phyloP scores from a whole-genome alignment of 2,888 invertebrate species.

The Brenthis daphne region DNA sequence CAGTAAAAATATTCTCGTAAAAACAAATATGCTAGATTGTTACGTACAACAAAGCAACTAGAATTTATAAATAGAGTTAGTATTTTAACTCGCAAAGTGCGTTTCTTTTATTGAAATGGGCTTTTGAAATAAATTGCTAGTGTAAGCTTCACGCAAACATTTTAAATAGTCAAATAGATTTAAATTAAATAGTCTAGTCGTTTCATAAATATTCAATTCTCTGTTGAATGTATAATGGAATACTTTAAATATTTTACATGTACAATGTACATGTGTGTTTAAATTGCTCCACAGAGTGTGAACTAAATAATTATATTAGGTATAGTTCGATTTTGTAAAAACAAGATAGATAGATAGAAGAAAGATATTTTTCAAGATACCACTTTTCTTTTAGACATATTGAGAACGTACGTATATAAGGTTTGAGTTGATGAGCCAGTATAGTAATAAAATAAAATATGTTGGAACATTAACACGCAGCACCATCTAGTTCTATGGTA shows the following conservation, averaged over 20 bases:
- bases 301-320: conserved; percentile 3
- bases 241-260: conserved; percentile 13
- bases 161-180: conserved; percentile 21
- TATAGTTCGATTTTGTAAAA: not conserved
- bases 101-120: conserved; percentile 2
- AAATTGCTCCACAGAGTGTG: not conserved
- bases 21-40: not conserved
- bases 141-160: conserved; percentile 14
- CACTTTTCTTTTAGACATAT: too few species aligned
- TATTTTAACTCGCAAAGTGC: not conserved
- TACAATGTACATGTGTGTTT: not conserved
- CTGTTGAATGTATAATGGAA: conserved; percentile 16
- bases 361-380: too few species aligned
- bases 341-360: not conserved
- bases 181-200: conserved; percentile 12
- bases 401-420: too few species aligned
- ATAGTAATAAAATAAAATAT: too few species aligned
- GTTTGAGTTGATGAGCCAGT: too few species aligned
- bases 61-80: not conserved
- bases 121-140: conserved; percentile 4
- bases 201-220: conserved; percentile 19
- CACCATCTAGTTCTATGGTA: too few species aligned
- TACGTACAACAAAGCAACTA: too few species aligned
- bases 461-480: too few species aligned
- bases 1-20: not conserved